A percentile compares a stretch with the other conserved stretches of the same genome.
Evolutionary conservation across 2,113 vertebrate genomes (phyloP).

Genomic region (Passer montanus): DNA sequence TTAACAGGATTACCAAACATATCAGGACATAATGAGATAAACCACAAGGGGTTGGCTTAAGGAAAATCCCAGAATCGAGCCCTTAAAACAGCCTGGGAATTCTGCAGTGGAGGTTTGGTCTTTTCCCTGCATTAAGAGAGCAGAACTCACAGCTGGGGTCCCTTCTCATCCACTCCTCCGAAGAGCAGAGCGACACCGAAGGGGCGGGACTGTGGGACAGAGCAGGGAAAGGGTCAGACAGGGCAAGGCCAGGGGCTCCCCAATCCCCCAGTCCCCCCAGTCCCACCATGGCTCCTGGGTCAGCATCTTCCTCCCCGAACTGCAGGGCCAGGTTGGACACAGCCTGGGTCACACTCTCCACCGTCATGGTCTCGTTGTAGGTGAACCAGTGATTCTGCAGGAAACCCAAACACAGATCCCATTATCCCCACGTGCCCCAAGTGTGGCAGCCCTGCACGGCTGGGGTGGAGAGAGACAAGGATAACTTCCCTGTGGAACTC

Average conservation of each 20-base stretch:
- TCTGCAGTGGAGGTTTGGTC: neutral
- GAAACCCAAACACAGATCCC: neutral
- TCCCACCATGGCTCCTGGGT: constrained; percentile 95
- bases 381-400: constrained; percentile 98
- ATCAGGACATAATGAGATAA: neutral
- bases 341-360: constrained; percentile 97
- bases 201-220: constrained; percentile 85
- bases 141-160: constrained; percentile 90
- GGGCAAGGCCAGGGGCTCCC: neutral
- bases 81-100: neutral
- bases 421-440: neutral
- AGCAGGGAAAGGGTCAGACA: neutral
- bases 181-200: constrained; percentile 97
- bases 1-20: neutral
- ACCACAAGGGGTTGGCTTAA: neutral
- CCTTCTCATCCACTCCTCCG: constrained; percentile 97
- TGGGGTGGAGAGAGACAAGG: neutral
- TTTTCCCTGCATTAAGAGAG: neutral
- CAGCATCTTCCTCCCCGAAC: constrained; percentile 98
- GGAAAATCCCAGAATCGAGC: neutral
- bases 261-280: neutral
- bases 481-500: neutral
- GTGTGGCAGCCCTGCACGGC: fast-evolving
- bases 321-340: constrained; percentile 97
- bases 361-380: constrained; percentile 98